A percentile compares a stretch with the other conserved stretches of the same genome.
Evolutionary conservation across 2,888 invertebrate genomes (phyloP).

Genomic region (Formica aserva): DNA sequence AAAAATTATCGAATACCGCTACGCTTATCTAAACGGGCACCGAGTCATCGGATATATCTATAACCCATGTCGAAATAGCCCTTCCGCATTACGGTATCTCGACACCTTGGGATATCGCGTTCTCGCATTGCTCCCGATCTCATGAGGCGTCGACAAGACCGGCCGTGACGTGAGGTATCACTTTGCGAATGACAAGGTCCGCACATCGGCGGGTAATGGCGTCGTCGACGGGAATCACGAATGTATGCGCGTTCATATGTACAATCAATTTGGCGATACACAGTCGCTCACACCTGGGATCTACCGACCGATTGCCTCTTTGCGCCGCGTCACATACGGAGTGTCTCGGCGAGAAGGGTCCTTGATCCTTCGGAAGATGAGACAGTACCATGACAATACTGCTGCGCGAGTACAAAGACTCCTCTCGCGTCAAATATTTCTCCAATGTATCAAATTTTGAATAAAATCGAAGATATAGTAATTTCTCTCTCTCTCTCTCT

Average conservation of each 20-base stretch:
- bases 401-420: not conserved
- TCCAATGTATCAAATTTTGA: not conserved
- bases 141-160: slow-evolving; percentile 66
- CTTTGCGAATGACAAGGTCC: slow-evolving; percentile 58
- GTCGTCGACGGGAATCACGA: not conserved
- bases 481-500: too few relatives aligned
- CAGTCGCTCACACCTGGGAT: slow-evolving; percentile 64
- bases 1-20: slow-evolving; percentile 1
- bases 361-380: not conserved
- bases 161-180: slow-evolving; percentile 53
- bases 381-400: not conserved
- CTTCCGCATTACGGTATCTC: slow-evolving; percentile 47
- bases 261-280: slow-evolving; percentile 69
- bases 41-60: slow-evolving; percentile 13
- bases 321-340: not conserved
- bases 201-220: slow-evolving; percentile 39
- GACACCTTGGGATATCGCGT: slow-evolving; percentile 39
- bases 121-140: slow-evolving; percentile 48
- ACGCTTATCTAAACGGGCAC: slow-evolving; percentile 16
- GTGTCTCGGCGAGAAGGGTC: not conserved
- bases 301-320: slow-evolving; percentile 59
- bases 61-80: slow-evolving; percentile 28
- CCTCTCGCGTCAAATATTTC: not conserved
- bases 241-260: slow-evolving; percentile 37
- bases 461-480: not conserved